Percentiles rank a stretch among this genome's conserved stretches.
Evolutionary conservation across 2,888 invertebrate genomes (phyloP).

Genomic region (Diloba caeruleocephala): DNA sequence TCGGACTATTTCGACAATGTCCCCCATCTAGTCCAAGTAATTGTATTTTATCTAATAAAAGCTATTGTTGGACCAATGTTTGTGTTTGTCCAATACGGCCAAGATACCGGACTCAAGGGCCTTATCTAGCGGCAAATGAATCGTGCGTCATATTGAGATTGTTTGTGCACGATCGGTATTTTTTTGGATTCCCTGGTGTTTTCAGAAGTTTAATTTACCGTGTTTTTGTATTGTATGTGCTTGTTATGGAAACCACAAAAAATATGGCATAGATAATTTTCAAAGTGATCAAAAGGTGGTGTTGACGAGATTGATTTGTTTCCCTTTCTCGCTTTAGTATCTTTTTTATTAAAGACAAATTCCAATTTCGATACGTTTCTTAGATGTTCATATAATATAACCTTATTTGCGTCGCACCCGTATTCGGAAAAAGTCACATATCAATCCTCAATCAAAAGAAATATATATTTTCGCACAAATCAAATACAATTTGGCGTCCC

Average conservation of each 20-base stretch:
- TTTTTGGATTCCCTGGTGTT: not conserved
- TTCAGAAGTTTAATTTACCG: not conserved
- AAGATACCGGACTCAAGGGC: slow-evolving; percentile 6
- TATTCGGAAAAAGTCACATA: not conserved
- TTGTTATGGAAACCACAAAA: no score
- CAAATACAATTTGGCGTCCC: slow-evolving; percentile 2
- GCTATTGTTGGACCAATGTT: slow-evolving; percentile 19
- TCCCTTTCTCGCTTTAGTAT: not conserved
- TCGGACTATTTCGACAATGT: slow-evolving; percentile 43
- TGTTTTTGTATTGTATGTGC: slow-evolving; percentile 2
- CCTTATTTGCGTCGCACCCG: not conserved
- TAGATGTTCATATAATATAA: not conserved
- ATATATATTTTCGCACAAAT: slow-evolving; percentile 5
- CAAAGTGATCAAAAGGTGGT: no score
- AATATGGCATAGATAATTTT: no score
- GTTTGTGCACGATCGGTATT: slow-evolving; percentile 2
- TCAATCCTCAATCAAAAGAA: not conserved
- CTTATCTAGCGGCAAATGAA: slow-evolving; percentile 25
- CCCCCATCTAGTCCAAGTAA: slow-evolving; percentile 32
- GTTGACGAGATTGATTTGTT: no score
- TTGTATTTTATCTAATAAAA: slow-evolving; percentile 57
- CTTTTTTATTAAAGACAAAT: not conserved
- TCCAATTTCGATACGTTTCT: slow-evolving; percentile 20
- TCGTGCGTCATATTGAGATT: slow-evolving; percentile 4
- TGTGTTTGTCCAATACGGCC: slow-evolving; percentile 14